Percentiles rank a stretch among this genome's conserved stretches.
Evolutionary conservation across 2,113 vertebrate species (phyloP).

Genomic region (Chamaetylas fuelleborni): DNA sequence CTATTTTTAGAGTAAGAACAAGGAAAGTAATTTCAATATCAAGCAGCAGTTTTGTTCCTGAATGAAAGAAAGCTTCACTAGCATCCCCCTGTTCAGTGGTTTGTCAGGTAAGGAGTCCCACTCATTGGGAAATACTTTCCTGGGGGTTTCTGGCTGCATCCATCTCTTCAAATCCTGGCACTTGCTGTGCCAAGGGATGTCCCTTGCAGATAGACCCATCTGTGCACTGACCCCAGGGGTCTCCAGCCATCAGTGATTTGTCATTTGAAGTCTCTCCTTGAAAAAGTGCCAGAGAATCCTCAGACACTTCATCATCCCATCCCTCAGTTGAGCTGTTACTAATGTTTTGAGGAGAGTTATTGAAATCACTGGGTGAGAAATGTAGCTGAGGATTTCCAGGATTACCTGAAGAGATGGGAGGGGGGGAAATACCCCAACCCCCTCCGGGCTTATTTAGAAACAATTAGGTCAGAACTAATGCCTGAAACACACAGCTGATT

Average conservation of each 20-base stretch:
- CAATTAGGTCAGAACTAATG: slow-evolving; percentile 49
- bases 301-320: neutral
- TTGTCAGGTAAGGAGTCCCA: neutral
- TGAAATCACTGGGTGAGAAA: neutral
- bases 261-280: neutral
- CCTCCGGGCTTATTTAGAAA: neutral
- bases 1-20: neutral
- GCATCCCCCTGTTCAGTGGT: neutral
- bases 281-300: neutral
- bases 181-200: accelerated
- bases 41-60: neutral
- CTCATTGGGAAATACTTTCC: neutral
- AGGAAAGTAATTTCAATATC: neutral
- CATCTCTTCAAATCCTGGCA: accelerated
- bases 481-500: neutral
- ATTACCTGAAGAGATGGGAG: neutral
- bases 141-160: neutral
- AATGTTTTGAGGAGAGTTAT: accelerated
- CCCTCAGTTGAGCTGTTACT: neutral
- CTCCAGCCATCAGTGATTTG: neutral
- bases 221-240: neutral
- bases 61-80: neutral
- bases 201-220: neutral
- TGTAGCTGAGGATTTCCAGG: neutral
- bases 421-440: neutral